Percentiles rank a stretch among this genome's conserved stretches.
phyloP scores from a whole-genome alignment of 1,140 invertebrate genomes.

The Cryptotermes secundus region DNA sequence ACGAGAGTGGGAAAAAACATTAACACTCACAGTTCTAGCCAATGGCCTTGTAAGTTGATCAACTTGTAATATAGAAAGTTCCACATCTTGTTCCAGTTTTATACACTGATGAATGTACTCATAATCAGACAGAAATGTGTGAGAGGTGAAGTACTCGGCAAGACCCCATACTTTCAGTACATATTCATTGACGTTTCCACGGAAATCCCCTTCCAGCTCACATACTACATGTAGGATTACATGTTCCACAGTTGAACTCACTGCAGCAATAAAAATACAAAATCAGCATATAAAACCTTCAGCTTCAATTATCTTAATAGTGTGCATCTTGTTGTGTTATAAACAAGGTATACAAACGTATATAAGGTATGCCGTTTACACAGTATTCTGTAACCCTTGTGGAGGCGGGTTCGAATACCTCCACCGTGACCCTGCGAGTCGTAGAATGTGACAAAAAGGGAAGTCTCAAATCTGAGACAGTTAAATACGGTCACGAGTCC shows the following conservation, averaged over 20 bases:
- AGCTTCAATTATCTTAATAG: too few species aligned
- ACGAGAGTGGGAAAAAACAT: not conserved
- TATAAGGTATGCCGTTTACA: too few species aligned
- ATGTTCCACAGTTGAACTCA: slow-evolving; percentile 82
- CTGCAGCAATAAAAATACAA: slow-evolving; percentile 54
- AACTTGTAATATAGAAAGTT: slow-evolving; percentile 71
- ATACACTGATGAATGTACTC: slow-evolving; percentile 93
- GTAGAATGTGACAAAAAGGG: too few species aligned
- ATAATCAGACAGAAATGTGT: slow-evolving; percentile 75
- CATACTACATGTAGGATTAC: slow-evolving; percentile 85
- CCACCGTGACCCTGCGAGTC: too few species aligned
- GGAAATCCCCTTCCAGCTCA: slow-evolving; percentile 70
- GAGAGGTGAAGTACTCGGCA: slow-evolving; percentile 75
- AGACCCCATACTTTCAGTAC: slow-evolving; percentile 75
- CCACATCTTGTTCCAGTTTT: slow-evolving; percentile 88
- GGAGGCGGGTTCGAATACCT: too few species aligned
- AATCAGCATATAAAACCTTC: too few species aligned
- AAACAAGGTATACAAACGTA: too few species aligned
- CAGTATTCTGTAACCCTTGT: too few species aligned
- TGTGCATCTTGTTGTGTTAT: too few species aligned
- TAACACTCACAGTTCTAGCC: slow-evolving; percentile 54
- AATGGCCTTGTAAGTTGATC: slow-evolving; percentile 62
- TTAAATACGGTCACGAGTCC: too few species aligned
- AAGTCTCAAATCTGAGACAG: too few species aligned
- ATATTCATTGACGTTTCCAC: slow-evolving; percentile 66